Evolutionary conservation across 30 jellyfish, hydroid and myxozoan species (phyloP).

Genomic region (Aurelia sp.): DNA sequence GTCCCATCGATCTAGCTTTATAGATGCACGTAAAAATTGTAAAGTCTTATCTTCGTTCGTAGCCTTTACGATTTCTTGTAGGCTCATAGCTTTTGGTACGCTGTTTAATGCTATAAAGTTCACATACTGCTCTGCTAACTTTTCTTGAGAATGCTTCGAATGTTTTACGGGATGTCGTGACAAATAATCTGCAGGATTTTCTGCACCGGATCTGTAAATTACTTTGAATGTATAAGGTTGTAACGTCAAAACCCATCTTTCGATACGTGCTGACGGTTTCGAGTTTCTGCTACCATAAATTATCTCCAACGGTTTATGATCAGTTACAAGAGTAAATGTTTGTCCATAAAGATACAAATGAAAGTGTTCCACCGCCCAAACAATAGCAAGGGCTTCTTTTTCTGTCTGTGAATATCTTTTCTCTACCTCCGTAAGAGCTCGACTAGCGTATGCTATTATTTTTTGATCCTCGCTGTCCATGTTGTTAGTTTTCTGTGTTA

Average conservation of each 20-base stretch:
- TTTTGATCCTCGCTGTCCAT: too few species aligned
- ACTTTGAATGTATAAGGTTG: not conserved
- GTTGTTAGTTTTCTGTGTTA: too few species aligned
- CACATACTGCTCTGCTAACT: not conserved
- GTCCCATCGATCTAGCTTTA: slow-evolving; percentile 1
- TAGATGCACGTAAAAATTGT: slow-evolving; percentile 7
- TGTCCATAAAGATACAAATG: not conserved
- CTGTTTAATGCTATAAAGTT: not conserved
- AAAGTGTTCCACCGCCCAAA: not conserved
- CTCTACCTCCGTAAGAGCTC: too few species aligned
- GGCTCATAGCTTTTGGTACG: slow-evolving; percentile 18
- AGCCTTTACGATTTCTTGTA: not conserved
- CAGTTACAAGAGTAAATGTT: not conserved
- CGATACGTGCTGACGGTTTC: not conserved
- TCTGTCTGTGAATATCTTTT: too few species aligned
- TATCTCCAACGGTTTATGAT: not conserved
- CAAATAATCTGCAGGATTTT: not conserved
- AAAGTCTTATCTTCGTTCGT: slow-evolving; percentile 1
- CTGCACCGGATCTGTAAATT: not conserved
- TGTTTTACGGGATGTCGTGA: not conserved
- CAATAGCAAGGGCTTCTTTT: too few species aligned
- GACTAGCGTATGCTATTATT: too few species aligned
- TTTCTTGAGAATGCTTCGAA: too few species aligned
- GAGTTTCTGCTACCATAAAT: not conserved
- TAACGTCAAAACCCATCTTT: not conserved